Evolutionary conservation across 2,797 vertebrate genomes (phyloP).

Genomic region (Oreortyx pictus): DNA sequence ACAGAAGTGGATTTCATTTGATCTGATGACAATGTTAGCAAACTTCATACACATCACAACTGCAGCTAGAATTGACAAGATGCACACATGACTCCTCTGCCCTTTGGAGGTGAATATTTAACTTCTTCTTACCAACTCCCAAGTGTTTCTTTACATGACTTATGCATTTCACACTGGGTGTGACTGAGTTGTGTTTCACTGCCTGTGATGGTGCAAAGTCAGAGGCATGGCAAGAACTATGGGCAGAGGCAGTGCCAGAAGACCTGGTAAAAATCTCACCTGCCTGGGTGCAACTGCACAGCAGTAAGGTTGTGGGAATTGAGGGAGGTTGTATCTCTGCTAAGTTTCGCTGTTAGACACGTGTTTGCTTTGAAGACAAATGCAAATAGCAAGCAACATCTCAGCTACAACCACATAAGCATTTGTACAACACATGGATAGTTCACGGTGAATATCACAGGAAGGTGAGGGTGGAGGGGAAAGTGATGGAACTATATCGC

Average conservation of each 20-base stretch:
- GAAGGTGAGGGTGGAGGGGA: background rate
- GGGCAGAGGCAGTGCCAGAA: background rate
- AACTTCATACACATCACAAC: background rate
- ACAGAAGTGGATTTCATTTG: background rate
- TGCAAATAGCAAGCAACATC: background rate
- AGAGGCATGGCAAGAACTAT: background rate
- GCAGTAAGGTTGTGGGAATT: background rate
- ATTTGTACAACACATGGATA: background rate
- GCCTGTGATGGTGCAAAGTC: background rate
- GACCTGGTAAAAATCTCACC: background rate
- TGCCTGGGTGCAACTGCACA: rapidly evolving
- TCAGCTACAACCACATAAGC: background rate
- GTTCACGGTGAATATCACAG: background rate
- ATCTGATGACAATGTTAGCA: background rate
- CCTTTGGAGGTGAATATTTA: background rate
- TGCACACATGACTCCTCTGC: rapidly evolving
- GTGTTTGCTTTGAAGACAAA: background rate
- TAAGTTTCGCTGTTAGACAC: background rate
- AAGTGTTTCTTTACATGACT: background rate
- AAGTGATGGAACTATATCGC: background rate
- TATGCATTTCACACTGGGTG: background rate
- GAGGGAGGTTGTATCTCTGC: background rate
- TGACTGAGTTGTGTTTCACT: background rate
- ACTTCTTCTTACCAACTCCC: background rate
- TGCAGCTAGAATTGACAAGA: background rate